Conservation (phyloP, 2,888 invertebrate species). For the Pimpla rufipes region DNA sequence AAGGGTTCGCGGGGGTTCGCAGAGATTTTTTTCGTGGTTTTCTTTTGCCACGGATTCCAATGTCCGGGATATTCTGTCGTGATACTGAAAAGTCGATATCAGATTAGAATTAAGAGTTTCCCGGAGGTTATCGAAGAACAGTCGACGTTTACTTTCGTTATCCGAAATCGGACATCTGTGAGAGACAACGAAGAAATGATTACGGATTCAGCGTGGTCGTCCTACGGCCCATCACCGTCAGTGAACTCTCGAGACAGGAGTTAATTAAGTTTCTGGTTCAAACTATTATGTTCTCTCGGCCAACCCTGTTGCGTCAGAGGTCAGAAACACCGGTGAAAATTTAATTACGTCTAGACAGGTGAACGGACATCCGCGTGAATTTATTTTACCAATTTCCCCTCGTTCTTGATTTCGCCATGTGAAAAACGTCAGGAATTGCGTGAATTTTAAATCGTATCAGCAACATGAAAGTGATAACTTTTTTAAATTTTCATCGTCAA, state of each 20-base stretch:
- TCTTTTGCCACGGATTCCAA: too few species aligned
- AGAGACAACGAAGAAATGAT: constrained; percentile 21
- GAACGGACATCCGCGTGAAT: not conserved
- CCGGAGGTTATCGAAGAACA: constrained; percentile 15
- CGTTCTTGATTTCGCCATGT: not conserved
- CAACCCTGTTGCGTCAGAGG: not conserved
- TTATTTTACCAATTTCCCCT: not conserved
- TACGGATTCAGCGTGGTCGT: not conserved
- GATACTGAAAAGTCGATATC: constrained; percentile 44
- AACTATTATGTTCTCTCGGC: not conserved
- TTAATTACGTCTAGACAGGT: not conserved
- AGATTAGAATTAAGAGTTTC: constrained; percentile 62
- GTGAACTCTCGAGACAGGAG: constrained; percentile 4
- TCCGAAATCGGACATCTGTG: not conserved
- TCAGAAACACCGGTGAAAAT: not conserved
- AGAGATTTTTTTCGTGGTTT: too few species aligned
- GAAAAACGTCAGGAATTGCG: too few species aligned
- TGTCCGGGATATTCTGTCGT: too few species aligned
- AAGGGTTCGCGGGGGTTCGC: too few species aligned
- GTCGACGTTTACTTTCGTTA: constrained; percentile 29
- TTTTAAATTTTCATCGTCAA: too few species aligned
- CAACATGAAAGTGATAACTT: too few species aligned
- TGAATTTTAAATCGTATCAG: too few species aligned
- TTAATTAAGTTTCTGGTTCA: not conserved
- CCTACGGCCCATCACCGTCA: not conserved